Base-by-base conservation (phyloP, 2,888 invertebrate genomes). In the Sceliomorpha sp. region DNA sequence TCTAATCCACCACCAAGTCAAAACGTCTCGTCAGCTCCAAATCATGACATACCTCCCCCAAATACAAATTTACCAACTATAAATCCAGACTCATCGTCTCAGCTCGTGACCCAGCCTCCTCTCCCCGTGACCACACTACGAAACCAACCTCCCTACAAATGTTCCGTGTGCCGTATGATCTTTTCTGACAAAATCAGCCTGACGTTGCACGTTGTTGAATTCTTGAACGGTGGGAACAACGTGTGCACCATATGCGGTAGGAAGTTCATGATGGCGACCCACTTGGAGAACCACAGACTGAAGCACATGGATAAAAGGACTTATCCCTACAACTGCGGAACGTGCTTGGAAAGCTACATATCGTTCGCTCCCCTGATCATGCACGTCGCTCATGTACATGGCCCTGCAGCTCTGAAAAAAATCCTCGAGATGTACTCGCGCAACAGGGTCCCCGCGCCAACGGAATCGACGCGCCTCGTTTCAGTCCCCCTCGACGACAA, bases 321-420 rank as follows among this genome's bases (percentile, higher is more conserved):
- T 1, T 17, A 56, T 20, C 24, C 29, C 2, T 48, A 31, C 9
- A 67, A 45, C 26, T 71, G 71, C 27, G 17, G 34, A 1, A 7
- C 29, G 0, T 71, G 71, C n/a, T 2, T 2, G 1, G 71, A 71
- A 10, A 63, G 63, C 0, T 71, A 63, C 29, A 32, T 1, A 0
- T 24, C 6, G 1, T 40, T 10, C 9, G 50, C 67, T 0, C 10
- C 26, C 0, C 10, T 67, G 5, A 17, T 63, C 7, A 67, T 71
- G 67, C 71, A 71, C 27, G 34, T 59, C 0, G 63, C 59, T 2
- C 71, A 71, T 27, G 12, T 71, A 6, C 71, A 71, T 42, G 67
- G 59, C 13, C 9, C 5, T 0, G 59, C 36, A 0, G 48, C 42
- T 4, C 10, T 67, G 29, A 17, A 0, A 59, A 48, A 9, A 17